phyloP scores from a whole-genome alignment of 2,797 vertebrate genomes.

The Manis javanica region DNA sequence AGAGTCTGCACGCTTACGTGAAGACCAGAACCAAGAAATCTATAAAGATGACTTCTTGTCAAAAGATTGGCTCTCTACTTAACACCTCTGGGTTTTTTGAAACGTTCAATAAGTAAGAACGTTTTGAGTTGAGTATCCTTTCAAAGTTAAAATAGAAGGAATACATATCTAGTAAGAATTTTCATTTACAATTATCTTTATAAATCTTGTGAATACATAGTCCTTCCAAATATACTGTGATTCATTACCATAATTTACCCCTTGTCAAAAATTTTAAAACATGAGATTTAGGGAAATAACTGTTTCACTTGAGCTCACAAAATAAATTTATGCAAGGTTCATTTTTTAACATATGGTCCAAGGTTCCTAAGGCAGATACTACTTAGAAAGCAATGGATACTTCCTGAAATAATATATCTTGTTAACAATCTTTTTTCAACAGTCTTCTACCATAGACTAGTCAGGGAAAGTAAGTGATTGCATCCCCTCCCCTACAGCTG shows the following conservation, averaged over 20 bases:
- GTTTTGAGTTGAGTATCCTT: conserved; percentile 16
- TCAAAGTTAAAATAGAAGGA: background rate
- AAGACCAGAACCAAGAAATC: background rate
- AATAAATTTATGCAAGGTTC: background rate
- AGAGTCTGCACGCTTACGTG: background rate
- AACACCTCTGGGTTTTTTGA: background rate
- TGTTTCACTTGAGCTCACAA: background rate
- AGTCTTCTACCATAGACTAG: background rate
- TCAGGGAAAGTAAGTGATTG: background rate
- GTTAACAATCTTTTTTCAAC: background rate
- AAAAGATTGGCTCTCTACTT: background rate
- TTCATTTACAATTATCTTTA: background rate
- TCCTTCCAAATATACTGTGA: background rate
- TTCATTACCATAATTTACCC: background rate
- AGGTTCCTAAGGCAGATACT: background rate
- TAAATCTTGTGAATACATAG: background rate
- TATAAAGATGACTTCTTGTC: background rate
- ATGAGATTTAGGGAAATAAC: background rate
- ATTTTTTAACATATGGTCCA: background rate
- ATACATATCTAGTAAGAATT: background rate
- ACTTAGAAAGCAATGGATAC: background rate
- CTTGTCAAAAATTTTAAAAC: background rate
- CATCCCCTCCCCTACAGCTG: background rate
- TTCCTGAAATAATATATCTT: background rate
- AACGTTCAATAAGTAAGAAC: background rate